These are phyloP conservation scores for Aspidoscelis tigris DNA, from an alignment of 2,113 vertebrate genomes.

Conservation along the genomic window DNA sequence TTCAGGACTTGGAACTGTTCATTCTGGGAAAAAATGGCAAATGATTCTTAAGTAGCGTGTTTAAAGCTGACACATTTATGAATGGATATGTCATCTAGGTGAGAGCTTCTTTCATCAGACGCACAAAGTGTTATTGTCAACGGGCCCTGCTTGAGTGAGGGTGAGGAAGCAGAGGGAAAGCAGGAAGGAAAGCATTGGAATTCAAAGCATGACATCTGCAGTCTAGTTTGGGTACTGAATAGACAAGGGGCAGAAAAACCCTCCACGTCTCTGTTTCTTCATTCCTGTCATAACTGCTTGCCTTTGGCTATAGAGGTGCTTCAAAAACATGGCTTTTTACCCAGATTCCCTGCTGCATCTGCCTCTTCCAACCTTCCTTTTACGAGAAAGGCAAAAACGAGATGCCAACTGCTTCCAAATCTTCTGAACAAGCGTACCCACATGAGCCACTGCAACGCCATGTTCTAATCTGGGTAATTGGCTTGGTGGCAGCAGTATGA, in stretches of 20 bases:
- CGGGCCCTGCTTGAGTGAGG: no score
- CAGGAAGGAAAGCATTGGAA: background rate
- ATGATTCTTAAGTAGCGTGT: background rate
- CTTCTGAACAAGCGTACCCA: background rate
- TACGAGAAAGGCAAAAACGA: constrained; percentile 13
- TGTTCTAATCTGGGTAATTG: constrained; percentile 8
- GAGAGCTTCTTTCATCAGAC: no score
- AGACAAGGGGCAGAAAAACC: background rate
- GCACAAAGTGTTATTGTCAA: no score
- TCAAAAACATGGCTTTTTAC: background rate
- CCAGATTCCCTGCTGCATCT: background rate
- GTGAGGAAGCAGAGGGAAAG: background rate
- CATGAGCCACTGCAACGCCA: background rate
- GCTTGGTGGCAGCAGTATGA: constrained; percentile 14
- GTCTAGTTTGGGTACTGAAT: no score
- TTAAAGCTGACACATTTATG: no score
- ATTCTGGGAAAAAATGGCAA: background rate
- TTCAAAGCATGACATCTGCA: background rate
- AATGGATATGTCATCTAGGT: no score
- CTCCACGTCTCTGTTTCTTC: constrained; percentile 23
- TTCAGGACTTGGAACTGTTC: background rate
- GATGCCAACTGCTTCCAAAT: constrained; percentile 9
- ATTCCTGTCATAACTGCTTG: constrained; percentile 16
- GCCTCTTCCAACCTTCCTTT: background rate
- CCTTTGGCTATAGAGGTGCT: constrained; percentile 20